Conservation (phyloP, 2,888 invertebrate genomes). For the Thera obeliscata region DNA sequence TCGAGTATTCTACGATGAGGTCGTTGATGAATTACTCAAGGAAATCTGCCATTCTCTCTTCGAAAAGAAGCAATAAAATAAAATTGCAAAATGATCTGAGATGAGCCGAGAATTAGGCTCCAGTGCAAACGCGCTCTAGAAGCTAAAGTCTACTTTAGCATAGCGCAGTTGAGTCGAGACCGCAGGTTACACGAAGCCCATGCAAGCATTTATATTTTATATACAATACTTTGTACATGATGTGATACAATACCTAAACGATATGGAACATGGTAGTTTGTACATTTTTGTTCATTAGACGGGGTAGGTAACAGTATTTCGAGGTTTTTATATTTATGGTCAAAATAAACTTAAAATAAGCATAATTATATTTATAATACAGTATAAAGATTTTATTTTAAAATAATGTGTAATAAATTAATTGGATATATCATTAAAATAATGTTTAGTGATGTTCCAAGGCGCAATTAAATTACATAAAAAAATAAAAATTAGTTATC, state of each 20-base stretch:
- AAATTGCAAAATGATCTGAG: too few species aligned
- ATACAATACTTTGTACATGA: constrained; percentile 19
- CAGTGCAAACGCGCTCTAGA: neutral
- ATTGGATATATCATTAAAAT: constrained; percentile 10
- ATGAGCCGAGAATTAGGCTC: too few species aligned
- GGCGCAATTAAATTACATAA: constrained; percentile 9
- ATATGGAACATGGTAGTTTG: constrained; percentile 16
- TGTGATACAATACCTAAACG: constrained; percentile 9
- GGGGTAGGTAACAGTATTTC: constrained; percentile 17
- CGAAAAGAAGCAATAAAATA: too few species aligned
- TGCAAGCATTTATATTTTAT: constrained; percentile 1
- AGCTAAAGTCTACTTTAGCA: neutral
- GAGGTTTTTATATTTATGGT: constrained; percentile 1
- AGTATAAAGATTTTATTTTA: neutral
- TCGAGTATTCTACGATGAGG: too few species aligned
- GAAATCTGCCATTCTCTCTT: too few species aligned
- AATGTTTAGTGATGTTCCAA: constrained; percentile 9
- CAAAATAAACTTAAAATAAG: constrained; percentile 12
- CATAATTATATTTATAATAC: constrained; percentile 9
- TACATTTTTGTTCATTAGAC: constrained; percentile 13
- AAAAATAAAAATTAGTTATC: constrained; percentile 12
- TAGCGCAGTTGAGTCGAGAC: neutral
- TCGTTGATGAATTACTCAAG: too few species aligned
- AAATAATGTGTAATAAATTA: constrained; percentile 9
- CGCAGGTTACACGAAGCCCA: constrained; percentile 10